phyloP scores from a whole-genome alignment of 2,888 invertebrate genomes.

The Muscina levida region DNA sequence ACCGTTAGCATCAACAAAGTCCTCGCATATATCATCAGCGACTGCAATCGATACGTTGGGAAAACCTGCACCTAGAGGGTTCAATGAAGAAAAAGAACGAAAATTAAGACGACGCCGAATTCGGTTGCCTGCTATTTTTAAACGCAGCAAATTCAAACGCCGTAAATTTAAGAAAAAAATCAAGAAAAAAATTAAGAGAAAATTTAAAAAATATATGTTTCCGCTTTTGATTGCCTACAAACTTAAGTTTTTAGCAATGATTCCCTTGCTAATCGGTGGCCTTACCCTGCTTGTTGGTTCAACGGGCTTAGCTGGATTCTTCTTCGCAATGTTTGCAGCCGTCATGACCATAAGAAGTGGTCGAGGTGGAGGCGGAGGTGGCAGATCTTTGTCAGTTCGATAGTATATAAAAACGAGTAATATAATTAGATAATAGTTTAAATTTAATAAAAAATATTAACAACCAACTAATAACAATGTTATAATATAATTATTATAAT shows the following conservation, averaged over 20 bases:
- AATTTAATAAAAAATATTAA: background rate
- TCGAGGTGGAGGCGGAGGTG: background rate
- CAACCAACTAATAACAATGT: no score
- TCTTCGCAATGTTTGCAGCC: slow-evolving; percentile 92
- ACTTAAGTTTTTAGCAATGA: slow-evolving; percentile 88
- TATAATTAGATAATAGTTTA: background rate
- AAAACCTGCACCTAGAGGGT: background rate
- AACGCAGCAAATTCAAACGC: background rate
- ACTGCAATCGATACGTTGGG: no score
- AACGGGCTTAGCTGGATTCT: slow-evolving; percentile 91
- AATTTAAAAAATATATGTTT: slow-evolving; percentile 85
- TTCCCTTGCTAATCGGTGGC: slow-evolving; percentile 87
- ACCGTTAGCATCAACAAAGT: background rate
- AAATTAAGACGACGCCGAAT: no score
- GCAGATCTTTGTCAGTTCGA: background rate
- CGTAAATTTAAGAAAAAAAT: slow-evolving; percentile 78
- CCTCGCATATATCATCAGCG: slow-evolving; percentile 29
- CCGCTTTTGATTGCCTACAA: slow-evolving; percentile 91
- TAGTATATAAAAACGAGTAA: background rate
- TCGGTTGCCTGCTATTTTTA: background rate
- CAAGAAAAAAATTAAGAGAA: slow-evolving; percentile 81
- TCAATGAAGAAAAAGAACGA: no score
- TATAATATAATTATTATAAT: no score
- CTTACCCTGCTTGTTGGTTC: slow-evolving; percentile 87
- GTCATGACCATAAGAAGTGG: slow-evolving; percentile 86